Conservation (phyloP, 2,113 vertebrate species). For the Macaca fascicularis region DNA sequence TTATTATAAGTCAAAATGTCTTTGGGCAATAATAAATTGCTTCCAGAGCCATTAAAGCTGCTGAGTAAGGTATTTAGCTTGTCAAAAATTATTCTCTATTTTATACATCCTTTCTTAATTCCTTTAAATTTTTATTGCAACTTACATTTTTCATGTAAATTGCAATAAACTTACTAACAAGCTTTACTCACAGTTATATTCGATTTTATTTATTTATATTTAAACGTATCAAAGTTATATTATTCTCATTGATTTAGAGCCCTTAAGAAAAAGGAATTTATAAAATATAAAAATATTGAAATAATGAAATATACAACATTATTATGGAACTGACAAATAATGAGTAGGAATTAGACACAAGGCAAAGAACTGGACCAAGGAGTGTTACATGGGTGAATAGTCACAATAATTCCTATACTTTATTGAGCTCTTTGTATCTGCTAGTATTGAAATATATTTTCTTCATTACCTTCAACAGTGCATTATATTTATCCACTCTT, state of each 20-base stretch:
- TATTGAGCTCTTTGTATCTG: background rate
- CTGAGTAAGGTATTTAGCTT: background rate
- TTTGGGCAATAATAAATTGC: conserved; percentile 57
- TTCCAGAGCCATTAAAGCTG: background rate
- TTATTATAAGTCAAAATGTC: conserved; percentile 55
- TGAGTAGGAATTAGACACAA: background rate
- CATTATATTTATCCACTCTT: background rate
- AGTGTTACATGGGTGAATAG: background rate
- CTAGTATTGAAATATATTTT: background rate
- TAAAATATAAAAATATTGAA: background rate
- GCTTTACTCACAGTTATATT: background rate
- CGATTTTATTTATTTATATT: background rate
- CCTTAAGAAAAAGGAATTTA: background rate
- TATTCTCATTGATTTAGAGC: background rate
- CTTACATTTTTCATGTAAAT: background rate
- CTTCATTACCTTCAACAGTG: background rate
- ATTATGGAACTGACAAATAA: background rate
- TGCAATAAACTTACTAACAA: too few species aligned
- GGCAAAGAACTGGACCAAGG: background rate
- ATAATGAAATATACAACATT: background rate
- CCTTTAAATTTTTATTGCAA: background rate
- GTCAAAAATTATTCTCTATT: background rate
- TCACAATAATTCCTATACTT: background rate
- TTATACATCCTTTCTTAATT: background rate
- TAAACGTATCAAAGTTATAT: background rate